Base-by-base conservation (phyloP, 2,113 vertebrate species). In the Hypocryptadius cinnamomeus region DNA sequence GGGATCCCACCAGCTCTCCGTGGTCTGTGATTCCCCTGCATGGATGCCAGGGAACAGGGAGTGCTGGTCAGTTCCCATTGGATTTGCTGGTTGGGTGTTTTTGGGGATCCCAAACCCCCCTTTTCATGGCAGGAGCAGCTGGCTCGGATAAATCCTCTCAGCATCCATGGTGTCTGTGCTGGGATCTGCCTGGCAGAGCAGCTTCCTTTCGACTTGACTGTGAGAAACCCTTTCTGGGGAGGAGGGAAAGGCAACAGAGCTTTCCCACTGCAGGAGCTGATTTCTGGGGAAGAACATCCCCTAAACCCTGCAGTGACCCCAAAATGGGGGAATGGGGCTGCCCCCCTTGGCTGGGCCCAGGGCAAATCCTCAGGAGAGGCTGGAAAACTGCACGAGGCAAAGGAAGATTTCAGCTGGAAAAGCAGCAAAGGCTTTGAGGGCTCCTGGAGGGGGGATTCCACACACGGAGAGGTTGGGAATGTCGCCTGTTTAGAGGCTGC, bases 1-100 rank as follows among this genome's bases (percentile, higher is more conserved):
- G 61, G 66, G 47, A 54, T 78, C 8, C 6, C 44, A 9, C 4
- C 86, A 21, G 35, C 3, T 23, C 12, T 14, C 35, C 0, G 0
- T 17, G 54, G 11, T 17, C 35, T 5, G 2, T 16, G 42, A 12
- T 37, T 24, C 13, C 19, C 48, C 0, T 0, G 44, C 33, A 5
- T 0, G 0, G 37, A 7, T 2, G 18, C 13, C 14, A 3, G 60
- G 56, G 11, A 59, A 15, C 7, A 4, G 21, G 11, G 13, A 9
- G 4, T n/a, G n/a, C 59, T 72, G 54, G 2, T 42, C 27, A 2
- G 7, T 8, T 61, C 6, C 0, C 1, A 0, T 0, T 25, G 78
- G 69, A 10, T 74, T 69, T 57, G 14, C 30, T 48, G 2, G 3
- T 22, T 22, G 42, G 28, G 20, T 39, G n/a, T 28, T 86, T 33